Percentiles rank a stretch among this genome's conserved stretches.
phyloP scores from a whole-genome alignment of 2,888 invertebrate genomes.

The Rhabditoides inermis region DNA sequence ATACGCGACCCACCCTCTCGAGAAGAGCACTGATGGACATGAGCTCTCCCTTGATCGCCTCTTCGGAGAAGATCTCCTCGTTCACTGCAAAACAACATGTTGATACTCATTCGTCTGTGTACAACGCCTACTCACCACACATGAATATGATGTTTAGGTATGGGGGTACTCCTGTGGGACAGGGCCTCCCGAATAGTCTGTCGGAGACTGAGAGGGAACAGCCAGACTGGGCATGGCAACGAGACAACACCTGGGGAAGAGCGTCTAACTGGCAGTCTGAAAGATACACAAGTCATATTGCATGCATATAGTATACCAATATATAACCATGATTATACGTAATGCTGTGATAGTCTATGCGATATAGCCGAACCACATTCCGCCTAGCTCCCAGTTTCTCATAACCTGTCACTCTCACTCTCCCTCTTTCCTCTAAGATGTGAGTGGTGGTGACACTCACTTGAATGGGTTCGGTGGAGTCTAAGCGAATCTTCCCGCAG shows the following conservation, averaged over 20 bases:
- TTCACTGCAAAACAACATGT: constrained; percentile 41
- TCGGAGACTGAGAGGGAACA: constrained; percentile 53
- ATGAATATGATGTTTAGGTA: constrained; percentile 54
- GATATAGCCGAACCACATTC: no score
- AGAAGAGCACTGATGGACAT: no score
- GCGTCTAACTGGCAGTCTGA: constrained; percentile 45
- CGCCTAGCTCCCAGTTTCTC: background rate
- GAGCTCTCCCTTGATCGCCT: constrained; percentile 43
- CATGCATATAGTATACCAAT: no score
- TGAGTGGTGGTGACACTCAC: no score
- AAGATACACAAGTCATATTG: no score
- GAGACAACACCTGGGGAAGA: constrained; percentile 41
- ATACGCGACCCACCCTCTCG: no score
- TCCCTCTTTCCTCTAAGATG: background rate
- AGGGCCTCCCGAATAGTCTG: constrained; percentile 53
- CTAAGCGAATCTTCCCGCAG: no score
- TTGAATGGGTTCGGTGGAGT: no score
- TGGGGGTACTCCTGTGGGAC: constrained; percentile 51
- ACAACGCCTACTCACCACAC: constrained; percentile 52
- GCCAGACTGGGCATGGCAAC: constrained; percentile 54
- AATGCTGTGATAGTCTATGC: no score
- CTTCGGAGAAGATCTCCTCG: constrained; percentile 49
- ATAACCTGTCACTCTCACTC: constrained; percentile 5
- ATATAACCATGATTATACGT: no score
- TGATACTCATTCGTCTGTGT: background rate